phyloP scores from a whole-genome alignment of 2,888 invertebrate species.

The Drosophila nigricruria region DNA sequence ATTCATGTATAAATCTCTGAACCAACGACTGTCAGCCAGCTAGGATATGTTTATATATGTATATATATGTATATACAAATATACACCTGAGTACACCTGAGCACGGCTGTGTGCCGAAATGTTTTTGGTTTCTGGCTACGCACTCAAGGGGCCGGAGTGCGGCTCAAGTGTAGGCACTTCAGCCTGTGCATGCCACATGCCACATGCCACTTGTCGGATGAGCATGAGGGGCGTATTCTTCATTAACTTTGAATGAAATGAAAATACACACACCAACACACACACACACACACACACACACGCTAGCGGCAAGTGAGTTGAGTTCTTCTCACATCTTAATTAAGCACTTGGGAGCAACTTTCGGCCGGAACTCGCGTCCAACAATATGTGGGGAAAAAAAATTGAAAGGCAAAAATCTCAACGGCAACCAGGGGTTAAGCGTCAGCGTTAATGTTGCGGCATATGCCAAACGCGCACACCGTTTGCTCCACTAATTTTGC shows the following conservation, averaged over 20 bases:
- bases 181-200: constrained; percentile 34
- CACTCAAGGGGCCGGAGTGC: constrained; percentile 50
- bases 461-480: constrained; percentile 42
- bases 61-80: neutral
- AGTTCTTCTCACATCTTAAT: constrained; percentile 71
- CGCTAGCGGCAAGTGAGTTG: constrained; percentile 47
- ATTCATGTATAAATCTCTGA: constrained; percentile 65
- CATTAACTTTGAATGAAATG: constrained; percentile 81
- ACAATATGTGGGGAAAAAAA: constrained; percentile 46
- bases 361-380: constrained; percentile 52
- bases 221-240: constrained; percentile 57
- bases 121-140: constrained; percentile 30
- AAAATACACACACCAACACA: constrained; percentile 41
- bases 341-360: constrained; percentile 74
- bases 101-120: constrained; percentile 30
- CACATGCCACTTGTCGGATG: constrained; percentile 45
- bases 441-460: constrained; percentile 51
- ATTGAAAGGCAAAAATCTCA: constrained; percentile 54
- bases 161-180: constrained; percentile 52
- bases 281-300: constrained; percentile 16
- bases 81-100: constrained; percentile 12
- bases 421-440: constrained; percentile 56
- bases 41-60: neutral
- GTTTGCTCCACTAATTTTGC: constrained; percentile 60
- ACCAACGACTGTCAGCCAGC: constrained; percentile 45